Base-by-base conservation (phyloP, 2,797 vertebrate species). In the Catostomus latipinnis region DNA sequence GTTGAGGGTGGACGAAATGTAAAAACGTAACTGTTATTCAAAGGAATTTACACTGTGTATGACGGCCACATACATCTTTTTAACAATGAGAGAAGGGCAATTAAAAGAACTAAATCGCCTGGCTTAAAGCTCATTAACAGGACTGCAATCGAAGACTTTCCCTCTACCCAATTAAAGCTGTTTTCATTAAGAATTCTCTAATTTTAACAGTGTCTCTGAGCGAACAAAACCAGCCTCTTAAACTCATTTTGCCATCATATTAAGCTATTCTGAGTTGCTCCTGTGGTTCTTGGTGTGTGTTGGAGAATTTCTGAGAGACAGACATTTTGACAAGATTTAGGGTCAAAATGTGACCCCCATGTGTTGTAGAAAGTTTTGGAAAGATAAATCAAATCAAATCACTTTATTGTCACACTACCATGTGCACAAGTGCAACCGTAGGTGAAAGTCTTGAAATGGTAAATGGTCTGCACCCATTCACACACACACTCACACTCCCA, bases 151-250 rank as follows among this genome's bases (percentile, higher is more conserved):
- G 89, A 84, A 83, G 82, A 90, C 85, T 90, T 88, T 90, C 89
- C 89, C 88, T 81, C 84, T 87, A 89, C 88, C 87, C 88, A 87
- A 90, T 91, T 92, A 92, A 93, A 91, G 84, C 86, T 88, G 89
- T 93, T 93, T 93, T 94, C 91, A 93, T 93, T 92, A 92, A 87
- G 86, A 89, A 85, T 88, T 92, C 87, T 92, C 86, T 89, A 89
- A 84, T 87, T 92, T 90, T 88, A 85, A 85, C 87, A 86, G 77
- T 79, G 86, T 86, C 90, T 83, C 76, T 77, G 74, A 87, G 88
- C 86, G 61, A 34, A 58, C 65, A 65, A 81, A 75, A 75, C 62
- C 63, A 43, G 9, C 61, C 67, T 75, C 61, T 18, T 78, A 69
- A 58, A 69, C 49, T 56, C 63, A 78, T 70, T 70, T 74, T 3